A percentile compares a stretch with the other conserved stretches of the same genome.
phyloP scores from a whole-genome alignment of 2,888 invertebrate species.

The Isotomurus palustris region DNA sequence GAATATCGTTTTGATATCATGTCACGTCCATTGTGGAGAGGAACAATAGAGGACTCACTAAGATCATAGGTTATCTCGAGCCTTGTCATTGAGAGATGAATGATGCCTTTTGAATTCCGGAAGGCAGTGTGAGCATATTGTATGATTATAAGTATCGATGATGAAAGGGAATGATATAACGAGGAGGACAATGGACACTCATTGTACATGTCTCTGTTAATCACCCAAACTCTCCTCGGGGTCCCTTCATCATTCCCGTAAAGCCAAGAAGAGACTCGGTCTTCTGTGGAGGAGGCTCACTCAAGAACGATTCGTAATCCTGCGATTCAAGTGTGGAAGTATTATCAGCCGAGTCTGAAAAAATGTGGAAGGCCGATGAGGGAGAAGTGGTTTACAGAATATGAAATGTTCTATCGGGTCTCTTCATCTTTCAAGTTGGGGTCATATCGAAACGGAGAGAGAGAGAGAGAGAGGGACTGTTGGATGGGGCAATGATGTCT shows the following conservation, averaged over 20 bases:
- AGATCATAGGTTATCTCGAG: slow-evolving; percentile 8
- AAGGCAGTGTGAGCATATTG: slow-evolving; percentile 40
- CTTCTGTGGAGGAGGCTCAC: slow-evolving; percentile 17
- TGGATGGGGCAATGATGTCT: slow-evolving; percentile 9
- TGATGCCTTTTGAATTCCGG: slow-evolving; percentile 40
- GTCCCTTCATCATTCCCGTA: neutral
- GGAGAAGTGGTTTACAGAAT: neutral
- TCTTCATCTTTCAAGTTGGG: slow-evolving; percentile 12
- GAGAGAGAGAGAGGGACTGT: neutral
- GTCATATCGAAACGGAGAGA: slow-evolving; percentile 5
- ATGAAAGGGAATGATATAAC: slow-evolving; percentile 35
- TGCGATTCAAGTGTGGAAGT: too few relatives aligned
- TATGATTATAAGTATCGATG: slow-evolving; percentile 46
- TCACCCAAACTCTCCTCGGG: slow-evolving; percentile 3
- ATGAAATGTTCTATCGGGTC: neutral
- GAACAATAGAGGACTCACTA: too few relatives aligned
- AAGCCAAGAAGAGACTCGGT: too few relatives aligned
- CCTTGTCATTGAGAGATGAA: slow-evolving; percentile 13
- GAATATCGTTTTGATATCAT: too few relatives aligned
- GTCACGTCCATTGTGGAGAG: too few relatives aligned
- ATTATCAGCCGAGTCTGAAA: too few relatives aligned
- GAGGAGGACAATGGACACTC: slow-evolving; percentile 30
- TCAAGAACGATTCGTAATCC: too few relatives aligned
- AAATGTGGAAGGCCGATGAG: neutral
- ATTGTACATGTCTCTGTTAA: slow-evolving; percentile 21